These are phyloP conservation scores for Bombus impatiens DNA, from an alignment of 1,140 invertebrate species.

Conservation along the genomic window DNA sequence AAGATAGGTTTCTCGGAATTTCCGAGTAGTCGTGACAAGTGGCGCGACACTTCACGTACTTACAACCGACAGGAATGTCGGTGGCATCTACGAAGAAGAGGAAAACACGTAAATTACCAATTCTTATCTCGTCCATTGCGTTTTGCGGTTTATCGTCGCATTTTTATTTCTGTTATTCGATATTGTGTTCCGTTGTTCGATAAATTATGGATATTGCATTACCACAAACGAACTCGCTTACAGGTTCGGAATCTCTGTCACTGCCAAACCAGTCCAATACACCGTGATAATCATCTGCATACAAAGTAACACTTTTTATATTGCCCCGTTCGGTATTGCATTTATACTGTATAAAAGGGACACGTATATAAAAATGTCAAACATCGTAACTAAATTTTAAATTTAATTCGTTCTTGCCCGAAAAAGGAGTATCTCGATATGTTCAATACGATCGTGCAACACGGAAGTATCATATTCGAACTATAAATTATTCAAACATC, in stretches of 20 bases:
- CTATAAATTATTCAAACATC: not conserved
- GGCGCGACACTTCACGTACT: slow-evolving; percentile 65
- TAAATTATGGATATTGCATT: slow-evolving; percentile 31
- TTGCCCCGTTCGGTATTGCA: not conserved
- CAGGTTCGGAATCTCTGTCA: slow-evolving; percentile 31
- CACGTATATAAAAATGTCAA: not conserved
- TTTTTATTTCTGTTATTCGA: slow-evolving; percentile 8
- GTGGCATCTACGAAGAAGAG: slow-evolving; percentile 47
- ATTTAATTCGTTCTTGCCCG: slow-evolving; percentile 7
- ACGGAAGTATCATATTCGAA: not conserved
- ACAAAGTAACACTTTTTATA: slow-evolving; percentile 37
- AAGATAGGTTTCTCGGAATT: slow-evolving; percentile 69
- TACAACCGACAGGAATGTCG: slow-evolving; percentile 60
- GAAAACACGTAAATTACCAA: not conserved
- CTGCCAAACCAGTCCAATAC: slow-evolving; percentile 60
- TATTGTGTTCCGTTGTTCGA: not conserved
- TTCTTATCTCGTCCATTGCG: not conserved
- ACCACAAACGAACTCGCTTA: slow-evolving; percentile 45
- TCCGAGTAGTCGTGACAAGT: slow-evolving; percentile 67
- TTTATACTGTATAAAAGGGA: not conserved
- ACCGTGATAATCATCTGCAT: slow-evolving; percentile 68
- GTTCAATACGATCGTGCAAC: not conserved
- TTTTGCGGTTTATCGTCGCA: not conserved
- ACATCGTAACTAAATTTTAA: slow-evolving; percentile 25
- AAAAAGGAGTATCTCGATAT: not conserved